Evolutionary conservation across 2,888 invertebrate genomes (phyloP), one percentile per base, ranked within the genome.

Genomic region (Sphaerophoria rueppellii): DNA sequence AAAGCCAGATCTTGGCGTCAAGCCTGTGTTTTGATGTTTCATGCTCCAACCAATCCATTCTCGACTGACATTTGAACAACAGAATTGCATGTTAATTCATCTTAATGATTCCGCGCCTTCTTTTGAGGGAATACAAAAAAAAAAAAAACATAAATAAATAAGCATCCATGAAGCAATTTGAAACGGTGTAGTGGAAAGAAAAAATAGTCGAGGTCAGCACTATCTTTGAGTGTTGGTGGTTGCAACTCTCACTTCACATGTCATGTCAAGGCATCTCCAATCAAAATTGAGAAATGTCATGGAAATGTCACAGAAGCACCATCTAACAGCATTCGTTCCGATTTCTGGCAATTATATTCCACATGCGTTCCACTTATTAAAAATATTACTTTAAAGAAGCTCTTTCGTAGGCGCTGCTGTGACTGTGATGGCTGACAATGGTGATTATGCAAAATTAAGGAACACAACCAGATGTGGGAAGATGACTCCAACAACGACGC

Each of bases 41-140:
- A 43, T 2, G 24, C 2, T 24, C 11, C 43, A 43, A 6, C 40
- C 40, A 0, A 48, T 16, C 50, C 16, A 16, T 2, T 16, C 37
- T 35, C 40, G 24, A 24, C 24, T 60, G 65, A 35, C 65, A 65
- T 65, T 65, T 16, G 35, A 65, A 65, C 65, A 65, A 65, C 37
- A 65, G 50, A 65, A 65, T 65, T 65, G 65, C 65, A 65, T 65
- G 50, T 65, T 65, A 50, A 65, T 65, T 65, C 50, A 50, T 37
- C 65, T 65, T 65, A 65, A 65, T 65, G 48, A 65, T 65, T 50
- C 50, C 50, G 16, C 65, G 65, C 65, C 65, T 48, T 65, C 50
- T 14, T 50, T 65, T 50, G 37, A 50, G 48, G 35, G 24, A 24
- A 24, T 24, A 24, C 24, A 16, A 63, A 46, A 63, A 43, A 60